Conservation (phyloP, 2,113 vertebrate genomes). For the Cichladusa arquata region DNA sequence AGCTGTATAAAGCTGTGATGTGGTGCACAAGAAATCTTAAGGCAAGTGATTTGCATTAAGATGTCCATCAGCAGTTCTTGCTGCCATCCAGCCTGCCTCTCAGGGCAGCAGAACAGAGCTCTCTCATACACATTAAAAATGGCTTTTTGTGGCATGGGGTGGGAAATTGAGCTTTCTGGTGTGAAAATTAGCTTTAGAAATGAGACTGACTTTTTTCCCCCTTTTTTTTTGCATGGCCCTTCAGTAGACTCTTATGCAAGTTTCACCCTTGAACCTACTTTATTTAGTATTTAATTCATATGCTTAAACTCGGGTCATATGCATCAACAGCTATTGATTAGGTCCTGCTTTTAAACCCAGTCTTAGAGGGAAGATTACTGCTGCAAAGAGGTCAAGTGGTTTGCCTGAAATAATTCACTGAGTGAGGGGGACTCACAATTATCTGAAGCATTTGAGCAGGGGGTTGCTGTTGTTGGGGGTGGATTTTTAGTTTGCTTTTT, state of each 20-base stretch:
- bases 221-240: neutral
- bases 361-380: neutral
- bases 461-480: neutral
- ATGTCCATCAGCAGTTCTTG: neutral
- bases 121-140: neutral
- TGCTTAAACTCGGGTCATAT: neutral
- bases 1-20: neutral
- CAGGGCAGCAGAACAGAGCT: neutral
- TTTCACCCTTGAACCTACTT: neutral
- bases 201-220: fast-evolving
- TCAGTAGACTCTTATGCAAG: neutral
- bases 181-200: neutral
- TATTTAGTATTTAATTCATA: conserved; percentile 17
- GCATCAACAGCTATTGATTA: conserved; percentile 5
- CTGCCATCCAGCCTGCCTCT: neutral
- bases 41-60: neutral
- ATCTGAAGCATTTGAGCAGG: neutral
- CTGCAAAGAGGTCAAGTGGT: neutral
- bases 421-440: neutral
- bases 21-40: neutral
- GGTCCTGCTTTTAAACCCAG: conserved; percentile 13
- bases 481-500: neutral
- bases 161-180: neutral
- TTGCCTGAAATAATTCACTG: neutral
- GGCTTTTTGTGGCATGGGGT: neutral